Evolutionary conservation across 1,140 invertebrate species (phyloP), one percentile per base, ranked within the genome.

Genomic region (Drosophila bocqueti): DNA sequence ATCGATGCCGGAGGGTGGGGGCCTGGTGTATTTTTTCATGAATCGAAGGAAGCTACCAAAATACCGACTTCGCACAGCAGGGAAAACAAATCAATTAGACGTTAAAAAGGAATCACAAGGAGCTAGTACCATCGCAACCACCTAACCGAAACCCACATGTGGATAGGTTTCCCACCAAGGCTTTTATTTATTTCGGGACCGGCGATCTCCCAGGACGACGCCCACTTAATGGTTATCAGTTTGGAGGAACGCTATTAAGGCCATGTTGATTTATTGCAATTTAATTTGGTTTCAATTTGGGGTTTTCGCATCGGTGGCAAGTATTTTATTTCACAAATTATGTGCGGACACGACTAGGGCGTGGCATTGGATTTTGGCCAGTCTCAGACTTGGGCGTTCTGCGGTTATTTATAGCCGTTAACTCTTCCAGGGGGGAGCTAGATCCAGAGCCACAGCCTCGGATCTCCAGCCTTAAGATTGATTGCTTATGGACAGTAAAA

Each of bases 201-300:
- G 40, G 47, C 58, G 71, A 63, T 80, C 66, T 80, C 82, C 82
- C 73, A 57, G 66, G 84, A 75, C 67, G 80, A 89, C 83, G 84
- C 84, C 80, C 79, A 87, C 77, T 87, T 89, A 89, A 87, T 89
- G 83, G 81, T 80, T 89, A 87, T 89, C 83, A 87, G 72, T 89
- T 57, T 82, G 58, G 58, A 43, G 75, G 69, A 85, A 81, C 63
- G 83, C 83, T 83, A 87, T 87, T 87, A 87, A 89, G 80, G 81
- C 84, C 84, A 81, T 73, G 76, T 68, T 89, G 83, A 87, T 87
- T 87, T 87, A 87, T 89, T 81, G 81, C 84, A 87, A 89, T 87
- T 87, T 87, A 89, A 89, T 87, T 87, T 87, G 78, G 76, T 83
- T 87, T 89, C 83, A 87, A 87, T 87, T 83, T 83, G 84, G 65